phyloP scores from a whole-genome alignment of 1,140 invertebrate species.

The Drosophila lacertosa region DNA sequence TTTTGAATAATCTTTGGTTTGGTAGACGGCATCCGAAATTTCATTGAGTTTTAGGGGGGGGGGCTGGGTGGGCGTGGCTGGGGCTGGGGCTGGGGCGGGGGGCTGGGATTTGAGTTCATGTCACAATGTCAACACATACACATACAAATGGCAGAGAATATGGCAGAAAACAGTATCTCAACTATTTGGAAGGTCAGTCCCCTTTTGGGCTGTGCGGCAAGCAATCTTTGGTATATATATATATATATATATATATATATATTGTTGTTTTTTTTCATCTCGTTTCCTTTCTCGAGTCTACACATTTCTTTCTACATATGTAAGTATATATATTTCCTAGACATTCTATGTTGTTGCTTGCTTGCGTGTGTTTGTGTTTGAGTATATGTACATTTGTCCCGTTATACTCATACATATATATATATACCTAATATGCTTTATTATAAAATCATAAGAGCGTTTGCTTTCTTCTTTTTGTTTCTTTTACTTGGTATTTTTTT shows the following conservation, averaged over 20 bases:
- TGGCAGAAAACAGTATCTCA: slow-evolving; percentile 42
- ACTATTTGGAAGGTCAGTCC: slow-evolving; percentile 34
- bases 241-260: too few relatives aligned
- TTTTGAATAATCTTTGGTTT: slow-evolving; percentile 42
- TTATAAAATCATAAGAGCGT: slow-evolving; percentile 81
- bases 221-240: slow-evolving; percentile 21
- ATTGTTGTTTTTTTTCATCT: slow-evolving; percentile 29
- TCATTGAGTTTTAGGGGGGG: not conserved
- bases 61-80: not conserved
- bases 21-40: slow-evolving; percentile 41
- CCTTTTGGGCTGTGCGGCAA: slow-evolving; percentile 36
- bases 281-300: slow-evolving; percentile 15
- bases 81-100: not conserved
- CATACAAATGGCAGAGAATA: slow-evolving; percentile 5
- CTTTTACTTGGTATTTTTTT: slow-evolving; percentile 25
- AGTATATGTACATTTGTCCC: slow-evolving; percentile 8
- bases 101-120: not conserved
- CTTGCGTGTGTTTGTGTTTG: not conserved
- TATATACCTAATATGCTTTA: slow-evolving; percentile 37
- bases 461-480: slow-evolving; percentile 48
- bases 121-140: slow-evolving; percentile 38
- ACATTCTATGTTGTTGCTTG: slow-evolving; percentile 1
- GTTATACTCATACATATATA: slow-evolving; percentile 11
- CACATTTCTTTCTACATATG: slow-evolving; percentile 5
- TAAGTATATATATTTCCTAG: not conserved